Conservation (phyloP, 2,113 vertebrate genomes). For the Circaetus cinerascens region DNA sequence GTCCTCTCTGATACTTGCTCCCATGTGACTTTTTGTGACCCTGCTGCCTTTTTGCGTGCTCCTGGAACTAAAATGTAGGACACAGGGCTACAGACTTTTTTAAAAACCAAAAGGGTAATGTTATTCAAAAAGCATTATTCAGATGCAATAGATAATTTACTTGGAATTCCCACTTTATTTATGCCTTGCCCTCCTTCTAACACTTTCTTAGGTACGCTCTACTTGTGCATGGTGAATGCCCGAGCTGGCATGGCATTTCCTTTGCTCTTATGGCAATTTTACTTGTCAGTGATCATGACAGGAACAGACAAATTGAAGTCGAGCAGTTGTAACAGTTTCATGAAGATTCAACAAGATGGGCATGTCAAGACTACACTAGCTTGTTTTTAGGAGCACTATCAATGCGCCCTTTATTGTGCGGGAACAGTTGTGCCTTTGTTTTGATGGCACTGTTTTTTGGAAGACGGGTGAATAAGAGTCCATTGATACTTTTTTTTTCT, state of each 20-base stretch:
- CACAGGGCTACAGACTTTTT: neutral
- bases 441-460: neutral
- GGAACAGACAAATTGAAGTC: neutral
- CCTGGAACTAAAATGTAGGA: neutral
- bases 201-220: neutral
- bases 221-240: neutral
- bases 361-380: neutral
- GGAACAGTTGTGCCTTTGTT: conserved; percentile 39
- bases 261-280: neutral
- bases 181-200: neutral
- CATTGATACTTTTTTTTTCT: neutral
- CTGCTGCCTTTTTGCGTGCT: neutral
- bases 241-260: neutral
- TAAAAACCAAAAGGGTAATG: neutral
- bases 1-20: neutral
- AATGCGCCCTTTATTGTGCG: neutral
- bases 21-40: neutral
- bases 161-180: neutral
- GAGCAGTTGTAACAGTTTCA: neutral
- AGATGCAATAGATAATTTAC: neutral
- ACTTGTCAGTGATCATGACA: neutral
- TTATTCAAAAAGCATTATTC: neutral
- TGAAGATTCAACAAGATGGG: neutral
- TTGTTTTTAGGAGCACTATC: conserved; percentile 2
- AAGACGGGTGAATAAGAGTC: conserved; percentile 7